Base-by-base conservation (phyloP, 2,888 invertebrate species). In the Plebejus anna region DNA sequence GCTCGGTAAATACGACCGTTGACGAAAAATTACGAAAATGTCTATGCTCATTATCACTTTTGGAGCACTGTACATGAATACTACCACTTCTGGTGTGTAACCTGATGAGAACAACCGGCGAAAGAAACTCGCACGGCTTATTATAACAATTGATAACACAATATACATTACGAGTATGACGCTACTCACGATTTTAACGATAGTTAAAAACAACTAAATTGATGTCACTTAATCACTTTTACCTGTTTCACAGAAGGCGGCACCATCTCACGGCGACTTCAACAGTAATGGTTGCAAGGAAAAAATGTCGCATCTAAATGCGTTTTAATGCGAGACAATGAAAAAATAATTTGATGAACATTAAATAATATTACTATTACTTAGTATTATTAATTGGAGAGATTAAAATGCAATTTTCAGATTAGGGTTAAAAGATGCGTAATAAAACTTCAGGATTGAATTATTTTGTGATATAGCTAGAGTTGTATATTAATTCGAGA, bases 231-330 rank as follows among this genome's bases (percentile, higher is more conserved):
- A 16, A 16, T 4, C 70, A 36, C 4, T 11, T n/a, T 71, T 55
- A 73, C 73, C 73, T 73, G 73, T 55, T 73, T 73, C 13, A 32
- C 16, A 16, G 32, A 28, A 73, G 73, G 73, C 73, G 73, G 32
- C 28, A 73, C 47, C 73, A 73, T 73, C 22, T 42, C 71, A 42
- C 42, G 4, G 9, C 9, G 42, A 9, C 42, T 71, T 13, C 13
- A 4, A 13, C 11, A 36, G 32, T 66, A 66, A 66, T 66, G 66
- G 32, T 36, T 66, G 66, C 4, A 66, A 66, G 66, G 66, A 66
- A 66, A 66, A 61, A 36, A 61, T 66, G 16, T 36, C 66, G 32
- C 11, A 32, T 32, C 11, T 9, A 22, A 59, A 28, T 22, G 59
- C 59, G 3, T 59, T 22, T 59, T 13, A 66, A 66, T 36, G 13